Conservation (phyloP, 2,888 invertebrate genomes). For the Cheilosia soror region DNA sequence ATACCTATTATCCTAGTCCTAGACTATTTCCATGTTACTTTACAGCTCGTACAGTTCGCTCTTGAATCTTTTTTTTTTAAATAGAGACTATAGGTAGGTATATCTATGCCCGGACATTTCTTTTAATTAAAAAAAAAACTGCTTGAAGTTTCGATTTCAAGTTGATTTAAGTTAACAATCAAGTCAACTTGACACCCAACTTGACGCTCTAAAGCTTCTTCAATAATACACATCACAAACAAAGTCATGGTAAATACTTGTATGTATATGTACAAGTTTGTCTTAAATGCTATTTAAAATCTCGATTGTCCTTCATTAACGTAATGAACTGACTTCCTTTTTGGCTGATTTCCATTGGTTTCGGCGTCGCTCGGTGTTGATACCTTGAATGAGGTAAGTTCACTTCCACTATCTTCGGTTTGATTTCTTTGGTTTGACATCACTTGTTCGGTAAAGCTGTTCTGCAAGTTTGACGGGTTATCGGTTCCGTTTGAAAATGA, state of each 20-base stretch:
- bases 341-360: constrained; percentile 36
- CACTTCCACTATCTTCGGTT: constrained; percentile 43
- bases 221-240: neutral
- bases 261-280: constrained; percentile 15
- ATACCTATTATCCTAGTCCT: too few species aligned
- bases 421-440: constrained; percentile 59
- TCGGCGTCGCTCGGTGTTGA: constrained; percentile 31
- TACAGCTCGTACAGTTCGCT: too few species aligned
- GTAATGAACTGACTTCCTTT: constrained; percentile 71
- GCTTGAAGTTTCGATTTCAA: too few species aligned
- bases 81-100: too few species aligned
- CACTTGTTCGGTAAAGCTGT: constrained; percentile 25
- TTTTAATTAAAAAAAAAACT: too few species aligned
- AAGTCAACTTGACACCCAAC: too few species aligned
- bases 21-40: too few species aligned
- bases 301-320: constrained; percentile 71
- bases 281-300: constrained; percentile 40
- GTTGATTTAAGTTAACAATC: too few species aligned
- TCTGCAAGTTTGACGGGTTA: constrained; percentile 31
- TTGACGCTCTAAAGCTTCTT: neutral
- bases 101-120: too few species aligned
- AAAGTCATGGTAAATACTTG: constrained; percentile 12
- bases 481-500: constrained; percentile 16
- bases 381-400: constrained; percentile 43
- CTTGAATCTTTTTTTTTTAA: too few species aligned